phyloP scores from a whole-genome alignment of 2,113 vertebrate genomes.

The Malaclemys terrapin region DNA sequence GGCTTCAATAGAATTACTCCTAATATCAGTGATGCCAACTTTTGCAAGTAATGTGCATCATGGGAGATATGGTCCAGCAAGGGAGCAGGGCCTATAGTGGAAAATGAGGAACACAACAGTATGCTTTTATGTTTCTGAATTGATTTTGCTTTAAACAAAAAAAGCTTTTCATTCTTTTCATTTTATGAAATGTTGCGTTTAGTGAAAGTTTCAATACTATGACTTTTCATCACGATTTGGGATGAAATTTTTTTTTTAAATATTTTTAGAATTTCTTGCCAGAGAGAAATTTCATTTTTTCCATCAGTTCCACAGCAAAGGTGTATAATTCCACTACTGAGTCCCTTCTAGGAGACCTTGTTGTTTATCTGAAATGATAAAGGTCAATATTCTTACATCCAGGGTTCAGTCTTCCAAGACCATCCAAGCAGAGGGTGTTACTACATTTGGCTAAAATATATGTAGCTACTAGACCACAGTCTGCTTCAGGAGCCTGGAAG shows the following conservation, averaged over 20 bases:
- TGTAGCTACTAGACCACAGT: neutral
- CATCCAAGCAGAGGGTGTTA: neutral
- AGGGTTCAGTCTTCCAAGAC: neutral
- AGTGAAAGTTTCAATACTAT: neutral
- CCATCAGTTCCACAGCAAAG: neutral
- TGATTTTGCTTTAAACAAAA: neutral
- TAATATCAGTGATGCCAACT: neutral
- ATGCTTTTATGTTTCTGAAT: neutral
- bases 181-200: neutral
- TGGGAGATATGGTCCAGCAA: neutral
- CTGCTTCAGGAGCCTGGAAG: neutral
- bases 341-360: neutral
- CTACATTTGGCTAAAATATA: neutral
- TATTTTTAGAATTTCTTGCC: neutral
- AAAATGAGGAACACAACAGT: neutral
- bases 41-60: neutral
- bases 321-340: neutral
- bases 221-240: neutral
- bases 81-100: neutral
- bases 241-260: neutral
- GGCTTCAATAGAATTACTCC: neutral
- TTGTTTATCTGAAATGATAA: neutral
- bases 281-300: neutral
- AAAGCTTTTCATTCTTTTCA: neutral
- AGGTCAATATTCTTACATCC: neutral